Conservation (phyloP, 2,888 invertebrate genomes). For the Sympetrum striolatum region DNA sequence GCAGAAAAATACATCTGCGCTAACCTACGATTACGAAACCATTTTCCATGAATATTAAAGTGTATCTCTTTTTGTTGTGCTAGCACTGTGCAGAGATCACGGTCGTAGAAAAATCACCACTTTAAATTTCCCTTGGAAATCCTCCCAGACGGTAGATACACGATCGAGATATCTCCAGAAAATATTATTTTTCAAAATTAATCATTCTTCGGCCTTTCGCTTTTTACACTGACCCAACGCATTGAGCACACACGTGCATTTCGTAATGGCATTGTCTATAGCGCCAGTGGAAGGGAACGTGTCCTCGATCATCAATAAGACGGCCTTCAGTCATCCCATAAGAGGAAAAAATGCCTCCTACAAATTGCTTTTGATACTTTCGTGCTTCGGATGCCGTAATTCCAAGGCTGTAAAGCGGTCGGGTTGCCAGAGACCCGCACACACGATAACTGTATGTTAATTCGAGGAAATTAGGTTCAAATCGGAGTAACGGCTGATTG, state of each 20-base stretch:
- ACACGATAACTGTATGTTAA: neutral
- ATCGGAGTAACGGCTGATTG: neutral
- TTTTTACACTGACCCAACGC: neutral
- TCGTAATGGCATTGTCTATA: neutral
- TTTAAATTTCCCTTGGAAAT: no score
- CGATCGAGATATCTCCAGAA: no score
- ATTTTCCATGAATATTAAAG: no score
- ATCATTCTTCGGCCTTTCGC: neutral
- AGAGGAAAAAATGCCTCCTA: neutral
- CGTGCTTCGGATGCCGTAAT: neutral
- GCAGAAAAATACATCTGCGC: no score
- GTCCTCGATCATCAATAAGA: neutral
- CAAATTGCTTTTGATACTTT: neutral
- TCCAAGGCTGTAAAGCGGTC: neutral
- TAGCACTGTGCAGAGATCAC: no score
- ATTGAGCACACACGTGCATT: neutral
- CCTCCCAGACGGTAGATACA: no score
- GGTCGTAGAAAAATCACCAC: no score
- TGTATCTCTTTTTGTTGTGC: no score
- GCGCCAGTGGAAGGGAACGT: neutral
- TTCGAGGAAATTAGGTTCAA: neutral
- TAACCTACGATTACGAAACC: no score
- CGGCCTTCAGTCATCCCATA: neutral
- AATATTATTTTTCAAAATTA: neutral
- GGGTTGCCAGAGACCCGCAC: neutral